These are phyloP conservation scores for Eudemis profundana DNA, from an alignment of 2,888 invertebrate species.

Conservation along the genomic window DNA sequence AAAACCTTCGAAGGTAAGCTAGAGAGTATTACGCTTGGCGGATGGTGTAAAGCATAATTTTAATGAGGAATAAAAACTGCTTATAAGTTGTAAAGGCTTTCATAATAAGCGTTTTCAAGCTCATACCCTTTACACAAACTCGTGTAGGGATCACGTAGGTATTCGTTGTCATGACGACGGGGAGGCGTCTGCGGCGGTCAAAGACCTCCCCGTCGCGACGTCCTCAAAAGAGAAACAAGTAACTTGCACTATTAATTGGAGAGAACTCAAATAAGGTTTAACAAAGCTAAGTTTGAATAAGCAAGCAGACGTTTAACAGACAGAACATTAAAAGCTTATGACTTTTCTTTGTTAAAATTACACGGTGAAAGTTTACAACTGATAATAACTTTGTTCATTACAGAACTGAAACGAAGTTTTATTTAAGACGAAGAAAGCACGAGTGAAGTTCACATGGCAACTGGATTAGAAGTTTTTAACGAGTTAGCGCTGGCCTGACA, in stretches of 20 bases:
- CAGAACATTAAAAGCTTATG: constrained; percentile 56
- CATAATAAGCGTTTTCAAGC: constrained; percentile 66
- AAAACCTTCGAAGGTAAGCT: neutral
- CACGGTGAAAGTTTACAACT: constrained; percentile 49
- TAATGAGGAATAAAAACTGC: constrained; percentile 61
- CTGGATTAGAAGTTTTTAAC: constrained; percentile 19
- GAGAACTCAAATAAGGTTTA: constrained; percentile 65
- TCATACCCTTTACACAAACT: constrained; percentile 56
- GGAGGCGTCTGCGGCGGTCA: constrained; percentile 70
- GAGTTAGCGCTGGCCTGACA: constrained; percentile 7
- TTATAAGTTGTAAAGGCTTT: constrained; percentile 55
- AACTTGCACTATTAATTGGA: constrained; percentile 70
- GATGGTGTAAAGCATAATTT: constrained; percentile 52
- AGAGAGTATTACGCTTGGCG: neutral
- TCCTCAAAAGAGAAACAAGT: constrained; percentile 72
- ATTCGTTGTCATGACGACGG: constrained; percentile 73
- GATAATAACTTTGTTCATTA: constrained; percentile 53
- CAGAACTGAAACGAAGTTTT: constrained; percentile 17
- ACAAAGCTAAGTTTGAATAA: constrained; percentile 55
- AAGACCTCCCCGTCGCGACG: constrained; percentile 78
- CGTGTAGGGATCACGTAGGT: constrained; percentile 64
- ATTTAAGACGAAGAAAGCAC: constrained; percentile 13
- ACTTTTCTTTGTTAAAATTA: constrained; percentile 55
- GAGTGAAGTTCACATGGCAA: constrained; percentile 10
- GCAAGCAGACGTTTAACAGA: constrained; percentile 52